phyloP scores from a whole-genome alignment of 1,140 invertebrate species.

The Dendrolimus kikuchii region DNA sequence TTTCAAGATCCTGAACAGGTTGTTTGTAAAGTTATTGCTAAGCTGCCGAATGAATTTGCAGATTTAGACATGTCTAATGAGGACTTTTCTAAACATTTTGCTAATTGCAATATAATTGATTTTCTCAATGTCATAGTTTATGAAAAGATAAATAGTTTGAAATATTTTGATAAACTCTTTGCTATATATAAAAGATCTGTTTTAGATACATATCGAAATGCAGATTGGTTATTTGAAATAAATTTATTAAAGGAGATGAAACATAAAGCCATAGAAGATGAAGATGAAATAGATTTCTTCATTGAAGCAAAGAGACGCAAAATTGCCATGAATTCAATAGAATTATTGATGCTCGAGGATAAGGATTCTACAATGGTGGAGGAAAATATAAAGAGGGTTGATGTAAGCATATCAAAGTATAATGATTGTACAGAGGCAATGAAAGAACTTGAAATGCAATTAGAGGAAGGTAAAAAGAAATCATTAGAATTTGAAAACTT shows the following conservation, averaged over 20 bases:
- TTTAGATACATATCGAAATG: conserved; percentile 48
- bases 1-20: conserved; percentile 56
- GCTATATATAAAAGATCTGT: conserved; percentile 54
- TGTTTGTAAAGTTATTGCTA: conserved; percentile 54
- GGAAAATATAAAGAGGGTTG: conserved; percentile 37
- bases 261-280: conserved; percentile 40
- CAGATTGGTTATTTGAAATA: conserved; percentile 56
- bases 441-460: conserved; percentile 43
- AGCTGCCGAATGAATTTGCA: conserved; percentile 43
- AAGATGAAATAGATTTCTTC: conserved; percentile 52
- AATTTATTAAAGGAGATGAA: conserved; percentile 36
- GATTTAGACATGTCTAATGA: conserved; percentile 36
- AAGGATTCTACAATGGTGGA: conserved; percentile 48
- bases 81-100: conserved; percentile 39
- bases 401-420: conserved; percentile 39
- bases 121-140: conserved; percentile 63
- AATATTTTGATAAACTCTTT: conserved; percentile 48
- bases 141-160: conserved; percentile 61
- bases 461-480: conserved; percentile 57
- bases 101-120: conserved; percentile 53
- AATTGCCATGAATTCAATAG: conserved; percentile 38
- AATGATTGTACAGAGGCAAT: conserved; percentile 41
- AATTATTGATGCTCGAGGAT: conserved; percentile 46
- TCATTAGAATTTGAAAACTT: conserved; percentile 55
- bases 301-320: conserved; percentile 53